These are phyloP conservation scores for Trididemnum miniatum DNA, from an alignment of 23 tunicate genomes.

Conservation along the genomic window DNA sequence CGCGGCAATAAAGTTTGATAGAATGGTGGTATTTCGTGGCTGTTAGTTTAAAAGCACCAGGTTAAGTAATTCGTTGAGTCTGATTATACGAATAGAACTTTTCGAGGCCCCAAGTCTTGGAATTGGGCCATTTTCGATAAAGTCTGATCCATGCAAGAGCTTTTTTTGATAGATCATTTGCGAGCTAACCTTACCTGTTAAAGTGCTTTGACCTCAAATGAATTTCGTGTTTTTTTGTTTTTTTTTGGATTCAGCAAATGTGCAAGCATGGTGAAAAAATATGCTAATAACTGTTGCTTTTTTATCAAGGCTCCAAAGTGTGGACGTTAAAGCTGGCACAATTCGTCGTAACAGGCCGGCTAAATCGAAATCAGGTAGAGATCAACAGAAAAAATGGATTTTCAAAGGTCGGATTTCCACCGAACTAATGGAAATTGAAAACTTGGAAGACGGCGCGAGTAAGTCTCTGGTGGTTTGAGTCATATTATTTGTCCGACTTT, in stretches of 20 bases:
- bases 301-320: conserved; percentile 7
- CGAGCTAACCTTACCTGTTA: no score
- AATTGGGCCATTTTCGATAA: no score
- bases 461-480: conserved; percentile 14
- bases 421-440: conserved; percentile 95
- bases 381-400: conserved; percentile 75
- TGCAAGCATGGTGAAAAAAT: conserved; percentile 23
- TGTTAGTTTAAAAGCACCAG: no score
- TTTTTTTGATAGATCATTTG: no score
- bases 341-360: conserved; percentile 48
- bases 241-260: neutral
- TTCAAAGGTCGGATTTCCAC: conserved; percentile 95
- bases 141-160: no score
- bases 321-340: conserved; percentile 53
- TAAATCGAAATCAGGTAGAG: conserved; percentile 46
- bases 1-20: no score
- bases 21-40: no score
- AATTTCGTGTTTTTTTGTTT: no score
- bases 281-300: conserved; percentile 59
- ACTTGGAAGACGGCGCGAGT: conserved; percentile 90
- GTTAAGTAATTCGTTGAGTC: no score
- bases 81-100: no score
- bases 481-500: neutral
- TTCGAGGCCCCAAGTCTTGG: no score
- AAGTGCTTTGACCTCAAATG: no score